These are phyloP conservation scores for Platichthys flesus DNA, from an alignment of 2,113 vertebrate species.

Conservation along the genomic window DNA sequence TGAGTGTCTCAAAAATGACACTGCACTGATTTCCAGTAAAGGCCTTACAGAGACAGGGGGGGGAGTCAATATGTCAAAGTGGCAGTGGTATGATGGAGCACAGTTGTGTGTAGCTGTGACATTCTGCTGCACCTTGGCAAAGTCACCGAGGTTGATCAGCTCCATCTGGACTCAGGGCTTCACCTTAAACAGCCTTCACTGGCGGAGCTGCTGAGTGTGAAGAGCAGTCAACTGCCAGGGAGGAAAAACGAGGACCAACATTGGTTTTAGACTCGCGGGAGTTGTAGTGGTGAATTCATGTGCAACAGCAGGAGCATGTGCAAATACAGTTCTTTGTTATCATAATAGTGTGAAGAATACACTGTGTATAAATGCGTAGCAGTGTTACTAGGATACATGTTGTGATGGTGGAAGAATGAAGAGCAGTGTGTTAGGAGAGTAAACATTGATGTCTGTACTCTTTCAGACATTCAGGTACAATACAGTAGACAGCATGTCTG, in stretches of 20 bases:
- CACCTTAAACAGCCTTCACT: slow-evolving; percentile 1
- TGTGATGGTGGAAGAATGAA: neutral
- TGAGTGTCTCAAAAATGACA: neutral
- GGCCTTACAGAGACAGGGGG: neutral
- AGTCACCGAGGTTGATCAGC: slow-evolving; percentile 43
- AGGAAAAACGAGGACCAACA: no score
- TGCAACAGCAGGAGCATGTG: neutral
- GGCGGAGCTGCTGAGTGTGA: neutral
- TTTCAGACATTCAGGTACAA: no score
- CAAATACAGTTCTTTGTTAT: neutral
- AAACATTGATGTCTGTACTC: no score
- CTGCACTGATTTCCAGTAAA: neutral
- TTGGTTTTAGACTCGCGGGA: neutral
- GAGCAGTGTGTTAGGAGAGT: neutral
- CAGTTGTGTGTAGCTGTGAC: slow-evolving; percentile 52
- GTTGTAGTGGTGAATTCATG: neutral
- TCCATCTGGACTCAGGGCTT: slow-evolving; percentile 29
- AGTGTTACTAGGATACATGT: neutral
- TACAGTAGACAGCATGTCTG: no score
- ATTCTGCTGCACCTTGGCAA: slow-evolving; percentile 59
- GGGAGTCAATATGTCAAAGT: slow-evolving; percentile 21
- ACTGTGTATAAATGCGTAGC: neutral
- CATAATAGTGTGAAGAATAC: neutral
- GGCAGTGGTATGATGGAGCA: slow-evolving; percentile 39
- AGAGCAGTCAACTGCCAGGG: neutral